These are phyloP conservation scores for Salticus scenicus DNA, from an alignment of 2,888 invertebrate species.

Conservation along the genomic window DNA sequence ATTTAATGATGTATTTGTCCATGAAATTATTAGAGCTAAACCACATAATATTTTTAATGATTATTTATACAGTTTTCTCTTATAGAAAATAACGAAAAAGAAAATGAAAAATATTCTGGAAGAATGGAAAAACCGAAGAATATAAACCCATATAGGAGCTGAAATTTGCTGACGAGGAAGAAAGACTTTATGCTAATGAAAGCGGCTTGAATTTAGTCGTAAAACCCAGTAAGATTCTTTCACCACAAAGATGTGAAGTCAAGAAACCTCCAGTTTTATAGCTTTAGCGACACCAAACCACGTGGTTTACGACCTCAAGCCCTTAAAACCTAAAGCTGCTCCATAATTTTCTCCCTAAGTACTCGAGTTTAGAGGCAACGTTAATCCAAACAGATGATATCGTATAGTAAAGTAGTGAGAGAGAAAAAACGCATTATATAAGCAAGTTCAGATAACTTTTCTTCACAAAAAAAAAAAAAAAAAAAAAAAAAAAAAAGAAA, in stretches of 20 bases:
- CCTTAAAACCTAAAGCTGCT: background rate
- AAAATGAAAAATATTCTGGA: background rate
- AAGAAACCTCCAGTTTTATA: background rate
- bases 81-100: background rate
- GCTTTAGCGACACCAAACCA: background rate
- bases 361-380: background rate
- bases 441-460: background rate
- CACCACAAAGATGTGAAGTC: background rate
- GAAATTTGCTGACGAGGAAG: background rate
- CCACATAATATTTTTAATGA: no score
- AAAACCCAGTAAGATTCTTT: background rate
- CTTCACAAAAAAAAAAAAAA: background rate
- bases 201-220: background rate
- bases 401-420: background rate
- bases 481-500: background rate
- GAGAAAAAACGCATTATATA: background rate
- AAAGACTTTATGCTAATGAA: conserved; percentile 7
- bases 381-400: background rate
- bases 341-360: background rate
- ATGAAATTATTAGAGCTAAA: no score
- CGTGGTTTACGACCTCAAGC: background rate
- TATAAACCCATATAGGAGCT: background rate
- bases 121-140: background rate
- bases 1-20: no score
- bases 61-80: no score